Base-by-base conservation (phyloP, 2,797 vertebrate species). In the Myotis vivesi region DNA sequence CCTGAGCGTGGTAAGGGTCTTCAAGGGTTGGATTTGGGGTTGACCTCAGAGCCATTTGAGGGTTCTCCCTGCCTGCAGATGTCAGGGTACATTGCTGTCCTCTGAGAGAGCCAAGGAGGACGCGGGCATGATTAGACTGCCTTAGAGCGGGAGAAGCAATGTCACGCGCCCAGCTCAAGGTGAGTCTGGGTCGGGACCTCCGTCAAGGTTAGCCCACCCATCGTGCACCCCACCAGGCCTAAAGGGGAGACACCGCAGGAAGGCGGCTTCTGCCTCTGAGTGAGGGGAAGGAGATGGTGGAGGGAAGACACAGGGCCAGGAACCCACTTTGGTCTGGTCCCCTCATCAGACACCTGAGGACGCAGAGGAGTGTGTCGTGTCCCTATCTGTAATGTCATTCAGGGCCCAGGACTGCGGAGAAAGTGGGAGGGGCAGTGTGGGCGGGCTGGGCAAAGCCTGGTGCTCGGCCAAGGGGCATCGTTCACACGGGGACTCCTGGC, bases 391-490 rank as follows among this genome's bases (percentile, higher is more conserved):
- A 6, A 19, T 1, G 7, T n/a, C 51, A 10, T 1, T 13, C 30
- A 33, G 53, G 44, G 20, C 36, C 4, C 44, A 6, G 71, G 51
- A 16, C 36, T 10, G 15, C 82, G 22, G 23, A 3, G 36, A 4
- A 17, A 9, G 36, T 4, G 11, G 25, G 72, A 13, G 10, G 46
- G n/a, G 4, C 4, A 5, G 0, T 2, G 4, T 0, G 12, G 28
- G 41, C 0, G 0, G 22, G 4, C 41, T 6, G 4, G 22, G 62
- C 62, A 23, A 57, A 38, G 71, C 53, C 89, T 25, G 53, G 15
- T 0, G 15, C 22, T 8, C 28, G 8, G 51, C 7, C 23, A 53
- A 53, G 8, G 19, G 19, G 9, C 22, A 25, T 22, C 0, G 5
- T 19, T 94, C 80, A 5, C 17, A 0, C 1, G 9, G 30, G 30